Evolutionary conservation across 64 coral and sea anemone species (phyloP), one percentile per base, ranked within the genome.

Genomic region (Porites lutea): DNA sequence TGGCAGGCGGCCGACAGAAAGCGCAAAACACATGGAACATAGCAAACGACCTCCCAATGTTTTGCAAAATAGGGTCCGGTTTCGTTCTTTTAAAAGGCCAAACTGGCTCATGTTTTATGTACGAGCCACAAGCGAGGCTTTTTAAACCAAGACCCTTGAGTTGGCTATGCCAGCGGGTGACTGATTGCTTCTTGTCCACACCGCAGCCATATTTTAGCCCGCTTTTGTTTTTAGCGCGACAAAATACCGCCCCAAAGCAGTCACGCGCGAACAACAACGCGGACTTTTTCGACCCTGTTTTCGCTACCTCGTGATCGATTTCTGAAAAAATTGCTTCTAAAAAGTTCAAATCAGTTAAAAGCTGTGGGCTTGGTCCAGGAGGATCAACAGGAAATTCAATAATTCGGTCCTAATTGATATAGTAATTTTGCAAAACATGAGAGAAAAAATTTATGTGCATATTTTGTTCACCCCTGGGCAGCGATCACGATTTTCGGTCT

Each of bases 101-200:
- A 84, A 68, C 63, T 68, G n/a, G 81, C 81, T 84, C 81, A 84
- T 84, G 81, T 84, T 84, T 84, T 68, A 84, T 84, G 81, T 20
- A 84, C 45, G 81, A 84, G 79, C 48, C 61, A 68, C 81, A 84
- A 67, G 81, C 8, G 81, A 84, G 62, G 81, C 81, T 68, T 84
- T 84, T 84, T 84, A 84, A 84, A 84, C 63, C 81, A 84, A 68
- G 18, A 84, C 16, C 48, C 63, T 84, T 49, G 63, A 84, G 59
- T 84, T 66, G 81, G 48, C 16, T 63, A 7, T 13, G 10, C 19
- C 81, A 84, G 81, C 63, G 47, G 81, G 81, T 4, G 81, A 63
- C n/a, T 68, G 81, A 84, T 84, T 66, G 49, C 81, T 84, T 68
- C 81, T 68, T 84, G 64, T 84, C 81, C 81, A 10, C 46, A 64